Percentiles rank a stretch among this genome's conserved stretches.
These are phyloP conservation scores for Gerosis bhagava DNA, from an alignment of 2,888 invertebrate genomes.

Conservation along the genomic window DNA sequence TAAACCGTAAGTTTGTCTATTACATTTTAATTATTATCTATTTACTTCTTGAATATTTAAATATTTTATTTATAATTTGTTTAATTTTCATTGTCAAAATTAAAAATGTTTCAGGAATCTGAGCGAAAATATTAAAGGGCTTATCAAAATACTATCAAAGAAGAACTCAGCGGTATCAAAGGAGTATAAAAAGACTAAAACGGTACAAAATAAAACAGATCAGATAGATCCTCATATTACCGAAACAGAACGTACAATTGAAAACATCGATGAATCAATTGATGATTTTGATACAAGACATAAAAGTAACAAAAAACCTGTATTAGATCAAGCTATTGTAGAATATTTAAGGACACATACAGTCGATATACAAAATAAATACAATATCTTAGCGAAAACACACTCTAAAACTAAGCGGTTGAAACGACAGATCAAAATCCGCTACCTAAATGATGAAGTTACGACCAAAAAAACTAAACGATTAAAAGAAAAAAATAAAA, in stretches of 20 bases:
- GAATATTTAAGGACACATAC: conserved; percentile 11
- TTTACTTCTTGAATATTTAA: too few species aligned
- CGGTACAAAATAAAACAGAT: conserved; percentile 27
- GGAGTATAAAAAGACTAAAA: too few species aligned
- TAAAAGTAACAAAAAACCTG: conserved; percentile 7
- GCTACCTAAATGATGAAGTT: conserved; percentile 38
- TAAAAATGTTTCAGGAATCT: conserved; percentile 44
- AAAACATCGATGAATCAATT: not conserved
- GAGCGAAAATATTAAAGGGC: conserved; percentile 51
- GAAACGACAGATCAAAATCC: conserved; percentile 59
- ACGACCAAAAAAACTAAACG: conserved; percentile 35
- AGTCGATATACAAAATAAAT: not conserved
- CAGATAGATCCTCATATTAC: conserved; percentile 5
- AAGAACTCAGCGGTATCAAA: conserved; percentile 49
- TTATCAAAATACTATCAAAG: conserved; percentile 59
- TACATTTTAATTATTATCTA: too few species aligned
- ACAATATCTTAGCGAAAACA: conserved; percentile 1
- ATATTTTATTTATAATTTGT: not conserved
- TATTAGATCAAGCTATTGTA: conserved; percentile 8
- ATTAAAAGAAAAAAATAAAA: conserved; percentile 31
- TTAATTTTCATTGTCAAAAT: too few species aligned
- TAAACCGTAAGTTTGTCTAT: too few species aligned
- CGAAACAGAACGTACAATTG: conserved; percentile 16
- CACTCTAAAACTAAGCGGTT: conserved; percentile 40
- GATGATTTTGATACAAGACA: conserved; percentile 14